phyloP scores from a whole-genome alignment of 1,140 invertebrate species.

The Drosophila melanogaster region Release_6_plus_ISO1_MT NT_037436.4:15361501-15362000 shows the following conservation, averaged over 20 bases:
- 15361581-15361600: too few relatives aligned
- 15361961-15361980: conserved; percentile 72
- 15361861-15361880: conserved; percentile 42
- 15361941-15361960: conserved; percentile 67
- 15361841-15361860: conserved; percentile 47
- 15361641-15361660: conserved; percentile 13
- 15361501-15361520: background rate
- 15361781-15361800: conserved; percentile 80
- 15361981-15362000: conserved; percentile 64
- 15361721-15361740: conserved; percentile 64
- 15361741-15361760: conserved; percentile 81
- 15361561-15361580: too few relatives aligned
- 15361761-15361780: conserved; percentile 79
- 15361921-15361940: conserved; percentile 31
- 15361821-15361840: background rate
- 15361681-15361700: conserved; percentile 19
- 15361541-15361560: background rate
- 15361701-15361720: conserved; percentile 49
- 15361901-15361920: conserved; percentile 66
- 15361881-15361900: conserved; percentile 61
- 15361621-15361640: background rate
- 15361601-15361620: too few relatives aligned
- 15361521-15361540: too few relatives aligned
- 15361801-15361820: conserved; percentile 70
- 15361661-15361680: conserved; percentile 9